Conservation (phyloP, 2,113 vertebrate genomes). For the Brachypteracias leptosomus region DNA sequence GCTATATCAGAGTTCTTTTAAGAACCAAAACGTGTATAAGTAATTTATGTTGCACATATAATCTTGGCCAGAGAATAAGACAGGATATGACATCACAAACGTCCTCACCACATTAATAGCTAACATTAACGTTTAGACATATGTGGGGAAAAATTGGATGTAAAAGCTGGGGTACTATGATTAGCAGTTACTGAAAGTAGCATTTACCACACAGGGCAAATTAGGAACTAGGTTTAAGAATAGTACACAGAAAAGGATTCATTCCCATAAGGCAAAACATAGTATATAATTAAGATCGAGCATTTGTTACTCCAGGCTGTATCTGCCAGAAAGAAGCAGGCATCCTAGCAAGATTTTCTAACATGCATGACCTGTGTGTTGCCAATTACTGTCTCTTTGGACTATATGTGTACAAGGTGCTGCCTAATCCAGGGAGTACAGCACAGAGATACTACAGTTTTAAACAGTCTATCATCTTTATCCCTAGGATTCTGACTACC, state of each 20-base stretch:
- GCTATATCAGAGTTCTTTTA: neutral
- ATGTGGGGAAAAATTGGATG: neutral
- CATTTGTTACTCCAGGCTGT: slow-evolving; percentile 22
- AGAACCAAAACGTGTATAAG: neutral
- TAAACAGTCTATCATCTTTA: slow-evolving; percentile 9
- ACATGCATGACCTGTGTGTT: neutral
- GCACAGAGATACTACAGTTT: neutral
- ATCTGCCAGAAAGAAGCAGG: slow-evolving; percentile 24
- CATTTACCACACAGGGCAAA: neutral
- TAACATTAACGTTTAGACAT: neutral
- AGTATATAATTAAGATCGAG: slow-evolving; percentile 31
- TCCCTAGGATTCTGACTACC: slow-evolving; percentile 7
- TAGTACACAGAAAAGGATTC: neutral
- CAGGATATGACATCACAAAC: neutral
- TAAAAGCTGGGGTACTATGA: neutral
- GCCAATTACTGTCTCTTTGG: neutral
- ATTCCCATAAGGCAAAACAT: slow-evolving; percentile 19
- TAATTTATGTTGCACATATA: neutral
- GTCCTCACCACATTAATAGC: neutral
- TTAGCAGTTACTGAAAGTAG: neutral
- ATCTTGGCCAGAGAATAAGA: neutral
- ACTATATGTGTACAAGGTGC: neutral
- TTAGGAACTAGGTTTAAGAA: neutral
- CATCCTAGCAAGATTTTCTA: neutral
- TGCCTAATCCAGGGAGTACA: neutral